Conservation (phyloP, 2,888 invertebrate genomes). For the Dione vanillae region DNA sequence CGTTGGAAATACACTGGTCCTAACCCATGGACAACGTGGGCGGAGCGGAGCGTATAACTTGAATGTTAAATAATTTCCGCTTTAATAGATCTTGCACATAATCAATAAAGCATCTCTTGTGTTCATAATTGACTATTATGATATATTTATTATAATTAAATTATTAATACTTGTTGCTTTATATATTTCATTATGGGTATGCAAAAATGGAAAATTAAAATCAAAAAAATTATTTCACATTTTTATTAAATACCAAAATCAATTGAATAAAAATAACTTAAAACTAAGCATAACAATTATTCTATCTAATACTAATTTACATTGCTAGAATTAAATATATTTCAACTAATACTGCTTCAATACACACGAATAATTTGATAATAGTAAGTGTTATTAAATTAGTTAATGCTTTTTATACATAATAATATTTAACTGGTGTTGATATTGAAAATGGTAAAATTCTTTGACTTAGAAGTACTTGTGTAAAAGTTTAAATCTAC, state of each 20-base stretch:
- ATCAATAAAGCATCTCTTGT: conserved; percentile 8
- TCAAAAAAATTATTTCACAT: conserved; percentile 35
- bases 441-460: conserved; percentile 28
- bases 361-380: conserved; percentile 61
- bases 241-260: conserved; percentile 71
- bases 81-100: conserved; percentile 16
- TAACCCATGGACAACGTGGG: conserved; percentile 29
- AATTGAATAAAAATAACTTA: conserved; percentile 74
- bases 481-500: conserved; percentile 36
- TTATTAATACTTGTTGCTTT: background rate
- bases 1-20: conserved; percentile 33
- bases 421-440: conserved; percentile 9
- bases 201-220: conserved; percentile 14
- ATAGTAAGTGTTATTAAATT: conserved; percentile 22
- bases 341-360: conserved; percentile 39
- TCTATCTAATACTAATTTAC: conserved; percentile 65
- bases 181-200: background rate
- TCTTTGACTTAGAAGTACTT: conserved; percentile 27
- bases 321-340: conserved; percentile 53
- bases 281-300: conserved; percentile 64
- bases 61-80: conserved; percentile 15
- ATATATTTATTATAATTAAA: background rate
- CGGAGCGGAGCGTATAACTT: conserved; percentile 1
- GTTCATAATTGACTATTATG: background rate
- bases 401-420: conserved; percentile 17